Evolutionary conservation across 2,113 vertebrate species (phyloP), one percentile per base, ranked within the genome.

Genomic region (Tor tambroides): DNA sequence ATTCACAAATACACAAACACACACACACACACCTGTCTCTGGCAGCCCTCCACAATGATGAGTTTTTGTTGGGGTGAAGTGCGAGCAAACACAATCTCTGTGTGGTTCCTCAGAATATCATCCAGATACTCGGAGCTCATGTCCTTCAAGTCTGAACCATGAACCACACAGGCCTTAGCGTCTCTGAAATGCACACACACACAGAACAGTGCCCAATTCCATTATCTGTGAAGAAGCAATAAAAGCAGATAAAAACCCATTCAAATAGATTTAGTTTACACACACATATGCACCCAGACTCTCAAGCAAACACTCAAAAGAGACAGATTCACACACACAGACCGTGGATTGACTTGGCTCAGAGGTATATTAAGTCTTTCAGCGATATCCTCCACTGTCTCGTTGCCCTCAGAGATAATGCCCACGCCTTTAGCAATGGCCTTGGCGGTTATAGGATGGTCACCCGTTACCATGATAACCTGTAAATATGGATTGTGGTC

Each of bases 381-480:
- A 0, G 97, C 97, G 0, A 99, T 98, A 94, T 98, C 98, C 88
- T 99, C 98, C 78, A 98, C 96, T 0, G 97, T 99, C 95, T 98
- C 97, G 0, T 96, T 99, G 83, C 97, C 97, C 92, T 98, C 97
- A 0, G 97, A 98, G 91, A 98, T 98, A 87, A 98, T 97, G 80
- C 97, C 97, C 30, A 98, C 97, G 0, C 97, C 97, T 87, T 97
- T 98, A 83, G 97, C 97, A 0, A 99, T 99, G 92, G 97, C 97
- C 91, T 98, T 98, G 91, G 97, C 98, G 0, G 97, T 98, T 94
- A 98, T 98, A 32, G 97, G 97, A 88, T 98, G 97, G 91, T 98
- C 97, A 0, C 97, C 97, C 0, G 97, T 98, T 78, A 98, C 97
- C 97, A 99, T 98, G 91, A 98, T 98, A 88, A 98, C 97, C 97